phyloP scores from a whole-genome alignment of 2,888 invertebrate species.

The Drosophila emarginata region DNA sequence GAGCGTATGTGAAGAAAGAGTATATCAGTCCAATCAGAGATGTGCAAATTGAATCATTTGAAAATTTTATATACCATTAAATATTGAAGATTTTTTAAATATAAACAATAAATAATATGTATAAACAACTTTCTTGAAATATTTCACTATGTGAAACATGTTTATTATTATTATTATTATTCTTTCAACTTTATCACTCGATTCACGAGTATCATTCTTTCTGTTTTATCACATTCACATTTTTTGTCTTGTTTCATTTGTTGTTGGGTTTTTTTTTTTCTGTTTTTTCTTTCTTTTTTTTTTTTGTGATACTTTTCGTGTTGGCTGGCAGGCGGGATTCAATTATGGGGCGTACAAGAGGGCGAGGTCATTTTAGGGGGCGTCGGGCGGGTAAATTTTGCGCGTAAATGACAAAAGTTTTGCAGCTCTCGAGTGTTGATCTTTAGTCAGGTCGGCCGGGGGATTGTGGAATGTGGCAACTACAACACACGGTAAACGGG shows the following conservation, averaged over 20 bases:
- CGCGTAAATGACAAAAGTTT: constrained; percentile 75
- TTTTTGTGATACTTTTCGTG: background rate
- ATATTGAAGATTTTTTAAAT: too few relatives aligned
- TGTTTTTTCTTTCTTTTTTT: background rate
- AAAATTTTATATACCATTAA: too few relatives aligned
- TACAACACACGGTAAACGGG: constrained; percentile 52
- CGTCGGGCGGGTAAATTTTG: constrained; percentile 57
- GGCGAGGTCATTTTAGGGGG: constrained; percentile 28
- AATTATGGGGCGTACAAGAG: constrained; percentile 54
- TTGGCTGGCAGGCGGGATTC: constrained; percentile 56
- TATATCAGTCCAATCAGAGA: background rate
- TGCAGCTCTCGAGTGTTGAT: constrained; percentile 68
- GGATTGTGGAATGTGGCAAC: constrained; percentile 36
- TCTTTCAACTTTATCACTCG: background rate
- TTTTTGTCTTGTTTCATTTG: background rate
- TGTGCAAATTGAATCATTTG: too few relatives aligned
- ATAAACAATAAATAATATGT: too few relatives aligned
- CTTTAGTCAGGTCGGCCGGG: constrained; percentile 51
- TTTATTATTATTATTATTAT: too few relatives aligned
- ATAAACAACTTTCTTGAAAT: too few relatives aligned
- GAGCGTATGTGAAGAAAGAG: background rate
- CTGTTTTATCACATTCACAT: constrained; percentile 1
- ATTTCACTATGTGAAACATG: background rate
- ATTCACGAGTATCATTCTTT: background rate
- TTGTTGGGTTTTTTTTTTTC: background rate